phyloP scores from a whole-genome alignment of 37 sponge, comb jelly and placozoan genomes.

The Theonella swinhoei region DNA sequence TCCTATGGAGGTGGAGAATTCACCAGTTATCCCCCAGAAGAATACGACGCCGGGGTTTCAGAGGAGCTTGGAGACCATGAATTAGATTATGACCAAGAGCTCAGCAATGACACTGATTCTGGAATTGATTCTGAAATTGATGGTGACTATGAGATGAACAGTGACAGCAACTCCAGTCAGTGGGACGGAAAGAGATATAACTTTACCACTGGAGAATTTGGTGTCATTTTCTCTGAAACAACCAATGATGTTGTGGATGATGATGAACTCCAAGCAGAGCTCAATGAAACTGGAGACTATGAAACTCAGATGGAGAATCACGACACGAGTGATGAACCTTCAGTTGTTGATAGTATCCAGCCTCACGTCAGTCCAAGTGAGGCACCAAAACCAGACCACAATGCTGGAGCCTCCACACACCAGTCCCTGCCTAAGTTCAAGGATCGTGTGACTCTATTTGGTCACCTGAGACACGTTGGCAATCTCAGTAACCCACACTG shows the following conservation, averaged over 20 bases:
- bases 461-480: background rate
- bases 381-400: background rate
- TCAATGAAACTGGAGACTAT: background rate
- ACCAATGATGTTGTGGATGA: background rate
- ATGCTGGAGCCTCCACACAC: too few relatives aligned
- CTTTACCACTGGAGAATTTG: background rate
- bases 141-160: background rate
- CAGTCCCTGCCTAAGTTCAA: too few relatives aligned
- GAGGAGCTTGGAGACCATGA: background rate
- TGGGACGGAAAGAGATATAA: background rate
- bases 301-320: background rate
- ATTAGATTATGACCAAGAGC: background rate
- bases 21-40: background rate
- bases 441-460: too few relatives aligned
- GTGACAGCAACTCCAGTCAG: background rate
- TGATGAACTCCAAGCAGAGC: background rate
- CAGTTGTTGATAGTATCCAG: too few relatives aligned
- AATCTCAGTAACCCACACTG: background rate
- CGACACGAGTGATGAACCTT: background rate
- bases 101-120: background rate
- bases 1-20: background rate
- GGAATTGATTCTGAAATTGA: background rate
- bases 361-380: background rate
- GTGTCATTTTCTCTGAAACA: background rate
- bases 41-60: background rate